Conservation (phyloP, 2,113 vertebrate genomes). For the Chaetura pelagica region DNA sequence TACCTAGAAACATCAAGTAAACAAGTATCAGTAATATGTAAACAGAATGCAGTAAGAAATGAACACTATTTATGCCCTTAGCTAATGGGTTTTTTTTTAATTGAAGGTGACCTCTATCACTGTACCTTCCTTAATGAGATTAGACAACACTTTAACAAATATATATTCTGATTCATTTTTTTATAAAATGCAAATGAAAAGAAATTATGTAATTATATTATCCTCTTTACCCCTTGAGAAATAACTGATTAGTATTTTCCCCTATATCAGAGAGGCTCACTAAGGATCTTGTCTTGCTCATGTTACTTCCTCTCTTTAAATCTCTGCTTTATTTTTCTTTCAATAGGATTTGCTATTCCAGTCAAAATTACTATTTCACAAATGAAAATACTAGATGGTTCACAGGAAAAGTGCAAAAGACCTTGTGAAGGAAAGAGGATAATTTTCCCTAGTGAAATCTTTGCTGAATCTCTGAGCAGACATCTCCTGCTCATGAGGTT, state of each 20-base stretch:
- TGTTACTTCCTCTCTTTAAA: background rate
- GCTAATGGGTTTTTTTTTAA: background rate
- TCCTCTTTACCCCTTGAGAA: background rate
- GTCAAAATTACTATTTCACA: background rate
- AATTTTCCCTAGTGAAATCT: background rate
- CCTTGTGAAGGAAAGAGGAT: background rate
- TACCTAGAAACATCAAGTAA: background rate
- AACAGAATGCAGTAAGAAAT: background rate
- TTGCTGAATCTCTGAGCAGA: background rate
- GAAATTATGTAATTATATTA: background rate
- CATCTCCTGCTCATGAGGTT: background rate
- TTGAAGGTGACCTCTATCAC: background rate
- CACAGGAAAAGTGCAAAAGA: background rate
- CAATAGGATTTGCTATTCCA: background rate
- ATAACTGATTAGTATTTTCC: background rate
- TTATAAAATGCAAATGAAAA: constrained; percentile 33
- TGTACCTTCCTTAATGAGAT: background rate
- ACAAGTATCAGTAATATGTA: background rate
- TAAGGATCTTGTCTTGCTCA: background rate
- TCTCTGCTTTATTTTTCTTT: background rate
- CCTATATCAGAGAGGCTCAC: background rate
- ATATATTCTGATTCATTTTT: background rate
- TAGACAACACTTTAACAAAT: background rate
- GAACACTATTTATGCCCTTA: background rate
- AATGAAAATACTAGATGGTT: background rate